These are phyloP conservation scores for Pristionchus pacificus DNA, from an alignment of 1,140 invertebrate genomes.

Conservation along the genomic window DNA sequence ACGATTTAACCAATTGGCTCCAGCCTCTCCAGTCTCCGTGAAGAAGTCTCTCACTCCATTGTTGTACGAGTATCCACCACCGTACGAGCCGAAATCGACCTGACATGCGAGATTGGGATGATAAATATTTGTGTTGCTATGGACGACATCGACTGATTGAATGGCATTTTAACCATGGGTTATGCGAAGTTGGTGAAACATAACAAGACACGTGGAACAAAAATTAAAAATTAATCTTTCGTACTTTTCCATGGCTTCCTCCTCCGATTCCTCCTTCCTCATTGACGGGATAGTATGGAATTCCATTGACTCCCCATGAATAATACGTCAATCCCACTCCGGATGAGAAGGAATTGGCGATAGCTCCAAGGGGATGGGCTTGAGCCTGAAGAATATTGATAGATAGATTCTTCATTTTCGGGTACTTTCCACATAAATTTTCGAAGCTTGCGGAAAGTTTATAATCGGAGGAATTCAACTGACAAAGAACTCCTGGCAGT, in stretches of 20 bases:
- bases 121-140: too few relatives aligned
- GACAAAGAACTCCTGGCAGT: conserved; percentile 34
- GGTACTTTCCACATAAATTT: not conserved
- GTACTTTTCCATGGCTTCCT: conserved; percentile 40
- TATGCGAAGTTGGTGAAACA: too few relatives aligned
- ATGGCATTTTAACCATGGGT: too few relatives aligned
- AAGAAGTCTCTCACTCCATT: conserved; percentile 40
- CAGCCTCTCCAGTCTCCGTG: conserved; percentile 36
- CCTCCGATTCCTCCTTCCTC: conserved; percentile 39
- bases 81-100: conserved; percentile 40
- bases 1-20: conserved; percentile 45
- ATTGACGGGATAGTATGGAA: conserved; percentile 42
- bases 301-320: conserved; percentile 40
- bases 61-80: conserved; percentile 41
- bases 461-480: conserved; percentile 11
- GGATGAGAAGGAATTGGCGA: conserved; percentile 39
- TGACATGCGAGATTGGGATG: too few relatives aligned
- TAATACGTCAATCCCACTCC: conserved; percentile 37
- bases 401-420: not conserved
- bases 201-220: too few relatives aligned
- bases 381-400: not conserved
- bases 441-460: too few relatives aligned
- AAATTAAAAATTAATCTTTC: too few relatives aligned
- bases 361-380: conserved; percentile 37
- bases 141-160: too few relatives aligned